Evolutionary conservation across 2,113 vertebrate genomes (phyloP), one percentile per base, ranked within the genome.

Genomic region (Ictalurus furcatus): DNA sequence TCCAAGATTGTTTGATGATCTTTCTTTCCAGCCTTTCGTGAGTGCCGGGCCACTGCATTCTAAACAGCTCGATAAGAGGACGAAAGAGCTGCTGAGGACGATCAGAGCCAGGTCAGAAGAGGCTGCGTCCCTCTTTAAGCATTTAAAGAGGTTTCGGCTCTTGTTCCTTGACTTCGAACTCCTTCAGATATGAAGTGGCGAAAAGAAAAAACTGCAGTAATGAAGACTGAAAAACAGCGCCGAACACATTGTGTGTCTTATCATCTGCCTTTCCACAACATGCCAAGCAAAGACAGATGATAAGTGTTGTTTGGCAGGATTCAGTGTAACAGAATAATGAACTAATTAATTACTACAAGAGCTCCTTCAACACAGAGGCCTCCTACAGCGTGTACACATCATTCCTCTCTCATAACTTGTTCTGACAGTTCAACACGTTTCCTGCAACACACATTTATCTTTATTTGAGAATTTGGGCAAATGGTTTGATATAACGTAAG

Each of bases 271-370:
- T 89, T 85, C 59, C 80, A 71, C 88, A 84, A 74, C 58, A 63
- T 63, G 34, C 40, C 58, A 69, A 54, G 28, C 59, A 85, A 85
- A 52, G 84, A 85, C 84, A 69, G 84, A 85, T 85, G 63, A 85
- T 85, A 59, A 84, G 86, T 63, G 52, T 89, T 87, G 74, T 74
- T 88, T 74, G 76, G 84, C 54, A 76, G 52, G 83, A 88, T 85
- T 65, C 58, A 54, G 17, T 61, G 71, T 34, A 81, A 89, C 37
- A 61, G 63, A 85, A 88, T 85, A 85, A 91, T 85, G 67, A 89
- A 76, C 85, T 89, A 59, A 79, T 89, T 85, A 89, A 89, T 89
- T 89, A 87, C 79, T 87, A 84, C 88, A 44, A 89, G 88, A 25
- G 82, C 82, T 76, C 8, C 67, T 79, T 71, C 28, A n/a, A 54